These are phyloP conservation scores for Cephalopholis sonnerati DNA, from an alignment of 2,113 vertebrate species.

Conservation along the genomic window DNA sequence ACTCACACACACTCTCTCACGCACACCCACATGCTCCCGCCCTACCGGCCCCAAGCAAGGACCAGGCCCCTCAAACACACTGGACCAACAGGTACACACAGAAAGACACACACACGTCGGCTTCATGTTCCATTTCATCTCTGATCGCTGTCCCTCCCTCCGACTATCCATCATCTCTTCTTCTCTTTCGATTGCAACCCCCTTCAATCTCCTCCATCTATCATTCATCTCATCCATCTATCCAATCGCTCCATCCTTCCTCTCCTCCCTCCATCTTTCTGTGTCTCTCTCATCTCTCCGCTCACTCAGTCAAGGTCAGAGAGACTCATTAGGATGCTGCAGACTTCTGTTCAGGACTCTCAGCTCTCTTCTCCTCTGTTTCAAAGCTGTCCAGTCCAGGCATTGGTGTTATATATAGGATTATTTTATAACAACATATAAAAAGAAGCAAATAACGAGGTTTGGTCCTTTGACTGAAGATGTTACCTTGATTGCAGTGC, in stretches of 20 bases:
- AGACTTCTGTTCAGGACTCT: conserved; percentile 41
- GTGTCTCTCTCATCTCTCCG: conserved; percentile 46
- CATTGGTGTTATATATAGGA: conserved; percentile 1
- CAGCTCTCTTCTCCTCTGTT: conserved; percentile 20
- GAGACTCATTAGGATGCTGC: conserved; percentile 67
- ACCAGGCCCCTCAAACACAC: conserved; percentile 93
- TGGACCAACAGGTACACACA: conserved; percentile 95
- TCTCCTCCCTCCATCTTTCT: conserved; percentile 35
- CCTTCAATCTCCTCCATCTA: conserved; percentile 43
- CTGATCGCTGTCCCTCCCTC: not conserved
- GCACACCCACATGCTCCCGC: conserved; percentile 81
- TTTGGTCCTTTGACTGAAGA: not conserved
- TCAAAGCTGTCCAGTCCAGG: conserved; percentile 11
- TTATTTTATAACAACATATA: not conserved
- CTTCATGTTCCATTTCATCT: conserved; percentile 40
- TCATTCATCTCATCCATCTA: conserved; percentile 47
- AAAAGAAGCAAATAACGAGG: not conserved
- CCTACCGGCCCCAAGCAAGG: conserved; percentile 91
- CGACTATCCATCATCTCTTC: conserved; percentile 41
- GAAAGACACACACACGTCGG: conserved; percentile 4
- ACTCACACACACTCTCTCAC: conserved; percentile 59
- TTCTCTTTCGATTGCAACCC: conserved; percentile 19
- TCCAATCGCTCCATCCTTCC: conserved; percentile 25
- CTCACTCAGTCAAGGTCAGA: conserved; percentile 67
- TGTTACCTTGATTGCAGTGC: conserved; percentile 2